phyloP scores from a whole-genome alignment of 2,797 vertebrate species.

The Tachyglossus aculeatus region DNA sequence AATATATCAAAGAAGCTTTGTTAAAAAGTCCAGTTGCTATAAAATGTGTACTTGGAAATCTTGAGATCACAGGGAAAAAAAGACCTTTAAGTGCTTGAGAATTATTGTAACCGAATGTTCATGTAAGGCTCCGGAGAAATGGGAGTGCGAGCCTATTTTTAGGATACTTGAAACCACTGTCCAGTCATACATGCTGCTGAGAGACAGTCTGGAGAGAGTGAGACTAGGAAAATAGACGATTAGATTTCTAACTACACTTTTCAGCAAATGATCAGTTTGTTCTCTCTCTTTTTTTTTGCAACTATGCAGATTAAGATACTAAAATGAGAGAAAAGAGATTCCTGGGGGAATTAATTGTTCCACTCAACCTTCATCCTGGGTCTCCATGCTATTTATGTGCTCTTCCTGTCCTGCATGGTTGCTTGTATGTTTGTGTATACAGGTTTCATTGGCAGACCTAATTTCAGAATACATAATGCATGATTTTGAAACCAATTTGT shows the following conservation, averaged over 20 bases:
- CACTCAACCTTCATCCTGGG: constrained; percentile 31
- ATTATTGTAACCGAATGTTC: constrained; percentile 43
- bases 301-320: constrained; percentile 59
- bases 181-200: neutral
- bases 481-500: constrained; percentile 84
- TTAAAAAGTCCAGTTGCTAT: constrained; percentile 34
- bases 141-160: constrained; percentile 19
- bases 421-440: constrained; percentile 68
- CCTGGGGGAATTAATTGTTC: constrained; percentile 53
- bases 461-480: constrained; percentile 84
- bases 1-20: constrained; percentile 52
- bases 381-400: constrained; percentile 25
- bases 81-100: constrained; percentile 17
- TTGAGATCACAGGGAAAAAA: constrained; percentile 34
- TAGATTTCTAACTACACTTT: constrained; percentile 42
- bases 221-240: neutral
- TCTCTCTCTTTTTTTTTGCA: constrained; percentile 51
- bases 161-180: constrained; percentile 15
- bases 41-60: constrained; percentile 21
- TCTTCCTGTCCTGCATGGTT: constrained; percentile 35
- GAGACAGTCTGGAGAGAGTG: constrained; percentile 15
- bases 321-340: constrained; percentile 54
- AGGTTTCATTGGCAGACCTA: constrained; percentile 77
- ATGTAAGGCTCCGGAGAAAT: constrained; percentile 35
- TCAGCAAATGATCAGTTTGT: constrained; percentile 53